phyloP scores from a whole-genome alignment of 2,113 vertebrate genomes.

The Panthera uncia region DNA sequence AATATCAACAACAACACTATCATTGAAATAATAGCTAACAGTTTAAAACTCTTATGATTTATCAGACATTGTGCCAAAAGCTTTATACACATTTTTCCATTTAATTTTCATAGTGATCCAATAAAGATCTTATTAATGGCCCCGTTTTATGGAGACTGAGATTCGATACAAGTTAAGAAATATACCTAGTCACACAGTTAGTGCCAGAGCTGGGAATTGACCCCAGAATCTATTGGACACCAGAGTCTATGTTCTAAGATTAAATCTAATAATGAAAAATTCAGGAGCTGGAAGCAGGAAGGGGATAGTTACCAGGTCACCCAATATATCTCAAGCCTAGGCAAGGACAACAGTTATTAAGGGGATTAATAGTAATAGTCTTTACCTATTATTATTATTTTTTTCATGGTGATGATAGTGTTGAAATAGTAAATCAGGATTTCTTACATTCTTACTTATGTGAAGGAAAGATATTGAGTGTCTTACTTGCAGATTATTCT shows the following conservation, averaged over 20 bases:
- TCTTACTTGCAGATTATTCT: background rate
- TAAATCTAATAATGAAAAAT: slow-evolving; percentile 5
- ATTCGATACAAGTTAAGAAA: background rate
- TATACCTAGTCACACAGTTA: background rate
- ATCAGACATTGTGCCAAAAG: background rate
- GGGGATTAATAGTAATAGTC: background rate
- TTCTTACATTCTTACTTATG: background rate
- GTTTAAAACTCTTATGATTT: slow-evolving; percentile 12
- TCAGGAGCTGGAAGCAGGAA: background rate
- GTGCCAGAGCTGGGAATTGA: background rate
- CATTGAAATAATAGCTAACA: background rate
- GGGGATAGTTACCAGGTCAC: background rate
- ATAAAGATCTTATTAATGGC: background rate
- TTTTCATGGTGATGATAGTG: background rate
- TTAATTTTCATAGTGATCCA: background rate
- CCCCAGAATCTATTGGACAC: background rate
- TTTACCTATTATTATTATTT: background rate
- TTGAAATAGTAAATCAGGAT: background rate
- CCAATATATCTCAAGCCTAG: background rate
- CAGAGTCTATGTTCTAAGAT: background rate
- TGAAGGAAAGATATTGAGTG: background rate
- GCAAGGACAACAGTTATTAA: background rate
- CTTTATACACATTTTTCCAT: background rate
- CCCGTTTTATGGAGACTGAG: background rate
- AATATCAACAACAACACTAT: background rate